Percentiles rank a stretch among this genome's conserved stretches.
phyloP scores from a whole-genome alignment of 2,797 vertebrate species.

The Poeciliopsis infans region DNA sequence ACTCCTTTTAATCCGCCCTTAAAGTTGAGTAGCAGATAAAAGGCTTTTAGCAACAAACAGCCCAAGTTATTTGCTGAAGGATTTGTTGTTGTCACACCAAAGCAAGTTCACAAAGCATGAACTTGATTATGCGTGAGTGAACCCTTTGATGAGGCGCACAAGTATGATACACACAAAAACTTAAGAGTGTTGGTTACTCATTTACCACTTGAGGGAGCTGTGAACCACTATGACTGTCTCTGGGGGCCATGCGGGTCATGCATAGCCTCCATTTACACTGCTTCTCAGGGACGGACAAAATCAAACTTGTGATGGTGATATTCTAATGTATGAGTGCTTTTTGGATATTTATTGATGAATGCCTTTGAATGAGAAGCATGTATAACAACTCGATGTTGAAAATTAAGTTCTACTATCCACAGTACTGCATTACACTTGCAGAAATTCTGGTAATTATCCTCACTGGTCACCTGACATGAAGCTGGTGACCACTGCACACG shows the following conservation, averaged over 20 bases:
- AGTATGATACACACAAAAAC: constrained; percentile 20
- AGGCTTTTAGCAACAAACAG: constrained; percentile 69
- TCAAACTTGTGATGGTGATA: constrained; percentile 9
- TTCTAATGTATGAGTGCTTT: constrained; percentile 10
- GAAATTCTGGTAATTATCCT: not conserved
- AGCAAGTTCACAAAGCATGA: constrained; percentile 56
- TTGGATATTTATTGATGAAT: not conserved
- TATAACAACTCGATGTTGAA: not conserved
- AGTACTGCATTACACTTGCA: not conserved
- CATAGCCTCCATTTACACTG: constrained; percentile 1
- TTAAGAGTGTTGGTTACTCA: constrained; percentile 16
- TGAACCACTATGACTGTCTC: constrained; percentile 45
- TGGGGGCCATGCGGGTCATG: constrained; percentile 14
- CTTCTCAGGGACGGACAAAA: not conserved
- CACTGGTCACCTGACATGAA: not conserved
- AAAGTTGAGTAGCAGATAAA: constrained; percentile 73
- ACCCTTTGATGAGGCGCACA: constrained; percentile 55
- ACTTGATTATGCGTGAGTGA: constrained; percentile 58
- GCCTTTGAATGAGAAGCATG: not conserved
- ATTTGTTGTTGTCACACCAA: constrained; percentile 66
- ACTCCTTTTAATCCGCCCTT: constrained; percentile 72
- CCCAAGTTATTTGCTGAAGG: constrained; percentile 61
- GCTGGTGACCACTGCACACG: not conserved
- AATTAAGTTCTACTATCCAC: not conserved
- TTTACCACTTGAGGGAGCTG: constrained; percentile 68